phyloP scores from a whole-genome alignment of 2,888 invertebrate species.

The Leptopterna dolabrata region DNA sequence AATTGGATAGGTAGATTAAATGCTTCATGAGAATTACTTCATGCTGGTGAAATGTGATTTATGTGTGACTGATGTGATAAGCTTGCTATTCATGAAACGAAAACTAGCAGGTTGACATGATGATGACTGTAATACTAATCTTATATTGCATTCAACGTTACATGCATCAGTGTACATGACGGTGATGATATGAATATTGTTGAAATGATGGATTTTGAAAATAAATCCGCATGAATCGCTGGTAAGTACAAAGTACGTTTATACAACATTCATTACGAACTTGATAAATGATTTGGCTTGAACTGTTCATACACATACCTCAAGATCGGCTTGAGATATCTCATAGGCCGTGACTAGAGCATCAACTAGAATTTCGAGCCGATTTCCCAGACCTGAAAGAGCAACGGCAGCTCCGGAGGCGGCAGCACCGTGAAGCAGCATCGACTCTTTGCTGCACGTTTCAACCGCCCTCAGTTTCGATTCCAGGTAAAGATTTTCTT shows the following conservation, averaged over 20 bases:
- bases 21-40: neutral
- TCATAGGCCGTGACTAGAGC: slow-evolving; percentile 79
- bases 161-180: neutral
- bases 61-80: neutral
- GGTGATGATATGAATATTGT: neutral
- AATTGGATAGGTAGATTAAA: neutral
- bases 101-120: neutral
- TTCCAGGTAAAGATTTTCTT: slow-evolving; percentile 76
- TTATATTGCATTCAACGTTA: neutral
- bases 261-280: neutral
- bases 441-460: slow-evolving; percentile 73
- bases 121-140: no score
- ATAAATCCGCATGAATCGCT: neutral
- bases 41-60: neutral
- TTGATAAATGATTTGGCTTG: neutral
- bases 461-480: slow-evolving; percentile 75
- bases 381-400: slow-evolving; percentile 75
- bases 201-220: neutral
- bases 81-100: neutral
- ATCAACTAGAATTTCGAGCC: slow-evolving; percentile 78
- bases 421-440: slow-evolving; percentile 77
- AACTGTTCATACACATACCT: slow-evolving; percentile 68
- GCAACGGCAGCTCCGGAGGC: slow-evolving; percentile 78
- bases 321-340: slow-evolving; percentile 80
- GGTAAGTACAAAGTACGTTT: neutral